Base-by-base conservation (phyloP, 2,888 invertebrate species). In the Parapristionchus giblindavisi region DNA sequence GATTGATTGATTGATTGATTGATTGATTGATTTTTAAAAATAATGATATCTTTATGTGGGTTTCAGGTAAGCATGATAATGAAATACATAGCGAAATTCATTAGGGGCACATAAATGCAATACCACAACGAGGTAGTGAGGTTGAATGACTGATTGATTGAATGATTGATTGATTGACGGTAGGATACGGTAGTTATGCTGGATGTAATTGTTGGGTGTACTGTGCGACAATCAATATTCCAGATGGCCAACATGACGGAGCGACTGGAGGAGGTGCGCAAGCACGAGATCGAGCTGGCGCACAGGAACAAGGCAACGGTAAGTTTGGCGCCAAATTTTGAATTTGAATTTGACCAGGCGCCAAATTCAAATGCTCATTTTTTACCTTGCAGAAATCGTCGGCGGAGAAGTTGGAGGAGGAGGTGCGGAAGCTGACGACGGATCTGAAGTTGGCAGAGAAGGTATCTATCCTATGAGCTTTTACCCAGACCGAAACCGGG, bases 401-500 rank as follows among this genome's bases (percentile, higher is more conserved):
- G 48, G 27, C 58, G 14, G 81, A 82, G 52, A 72, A 75, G 34
- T 40, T 76, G 48, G 78, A 78, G 48, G 80, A 81, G 36, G 73
- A 68, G 17, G 52, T 60, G 61, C 66, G 72, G 24, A 72, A 60
- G 24, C 21, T 58, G 58, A 40, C 32, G 2, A 48, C 72, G 6
- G 72, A 72, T 27, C 58, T 72, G 29, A 72, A 72, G 60, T 60
- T 58, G 51, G 43, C 27, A n/a, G n/a, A 65, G n/a, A n/a, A n/a
- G n/a, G n/a, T n/a, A n/a, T n/a, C n/a, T n/a, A n/a, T n/a, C n/a
- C n/a, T n/a, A n/a, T n/a, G n/a, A n/a, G n/a, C n/a, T n/a, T n/a
- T n/a, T n/a, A n/a, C n/a, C n/a, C n/a, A n/a, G n/a, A n/a, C n/a
- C n/a, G n/a, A n/a, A n/a, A n/a, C n/a, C n/a, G n/a, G n/a, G n/a